These are phyloP conservation scores for Anguilla pacifica DNA, from an alignment of 2,797 vertebrate genomes.

Conservation along the genomic window DNA sequence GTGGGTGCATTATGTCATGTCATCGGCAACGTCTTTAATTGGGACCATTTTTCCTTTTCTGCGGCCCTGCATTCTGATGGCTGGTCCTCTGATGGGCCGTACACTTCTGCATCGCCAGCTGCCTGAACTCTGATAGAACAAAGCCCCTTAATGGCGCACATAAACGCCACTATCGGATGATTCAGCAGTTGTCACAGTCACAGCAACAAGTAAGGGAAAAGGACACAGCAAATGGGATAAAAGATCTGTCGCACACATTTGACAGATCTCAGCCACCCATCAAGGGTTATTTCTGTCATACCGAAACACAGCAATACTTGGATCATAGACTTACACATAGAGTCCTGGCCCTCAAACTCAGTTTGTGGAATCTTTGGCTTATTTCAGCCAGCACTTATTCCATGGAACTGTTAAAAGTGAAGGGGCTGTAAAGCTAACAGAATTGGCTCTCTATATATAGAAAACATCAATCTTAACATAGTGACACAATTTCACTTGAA, in stretches of 20 bases:
- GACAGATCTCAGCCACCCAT: background rate
- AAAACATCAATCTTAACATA: conserved; percentile 1
- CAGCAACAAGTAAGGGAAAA: background rate
- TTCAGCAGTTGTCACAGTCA: background rate
- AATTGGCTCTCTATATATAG: background rate
- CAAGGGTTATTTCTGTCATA: background rate
- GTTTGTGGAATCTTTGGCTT: background rate
- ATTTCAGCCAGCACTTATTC: background rate
- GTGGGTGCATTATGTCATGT: background rate
- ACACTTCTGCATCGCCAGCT: background rate
- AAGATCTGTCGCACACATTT: background rate
- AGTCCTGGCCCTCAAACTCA: background rate
- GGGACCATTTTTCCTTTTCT: background rate
- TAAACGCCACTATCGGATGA: background rate
- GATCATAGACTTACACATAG: background rate
- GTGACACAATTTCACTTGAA: conserved; percentile 7
- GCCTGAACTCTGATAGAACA: background rate
- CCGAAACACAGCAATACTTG: background rate
- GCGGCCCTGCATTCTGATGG: no score
- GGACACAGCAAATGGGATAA: background rate
- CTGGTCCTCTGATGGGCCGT: no score
- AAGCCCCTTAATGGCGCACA: background rate
- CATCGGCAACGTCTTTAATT: background rate
- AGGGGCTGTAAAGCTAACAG: background rate
- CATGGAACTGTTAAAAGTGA: background rate